Evolutionary conservation across 1,140 invertebrate genomes (phyloP).

Genomic region (Colletes gigas): DNA sequence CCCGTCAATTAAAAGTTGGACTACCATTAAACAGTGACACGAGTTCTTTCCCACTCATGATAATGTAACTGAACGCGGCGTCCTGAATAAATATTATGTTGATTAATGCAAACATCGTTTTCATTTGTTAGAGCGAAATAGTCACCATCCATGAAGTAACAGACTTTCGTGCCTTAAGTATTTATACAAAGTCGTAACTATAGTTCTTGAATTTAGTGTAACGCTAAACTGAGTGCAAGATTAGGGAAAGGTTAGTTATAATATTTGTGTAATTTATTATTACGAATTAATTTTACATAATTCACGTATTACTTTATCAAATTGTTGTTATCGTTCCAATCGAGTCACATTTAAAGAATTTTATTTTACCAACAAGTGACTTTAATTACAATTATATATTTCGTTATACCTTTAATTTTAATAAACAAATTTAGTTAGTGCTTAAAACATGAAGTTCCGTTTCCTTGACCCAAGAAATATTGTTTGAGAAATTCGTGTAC

Average conservation of each 20-base stretch:
- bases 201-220: neutral
- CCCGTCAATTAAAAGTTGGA: slow-evolving; percentile 36
- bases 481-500: too few species aligned
- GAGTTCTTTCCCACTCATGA: slow-evolving; percentile 2
- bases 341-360: neutral
- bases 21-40: slow-evolving; percentile 5
- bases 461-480: neutral
- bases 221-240: neutral
- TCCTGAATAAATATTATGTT: slow-evolving; percentile 33
- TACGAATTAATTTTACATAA: too few species aligned
- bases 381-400: too few species aligned
- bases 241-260: neutral
- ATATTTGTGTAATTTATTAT: neutral
- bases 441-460: too few species aligned
- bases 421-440: too few species aligned
- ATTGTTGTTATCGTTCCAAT: too few species aligned
- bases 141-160: neutral
- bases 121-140: neutral
- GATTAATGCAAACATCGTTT: slow-evolving; percentile 31
- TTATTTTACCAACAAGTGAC: neutral
- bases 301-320: too few species aligned
- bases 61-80: neutral
- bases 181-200: neutral
- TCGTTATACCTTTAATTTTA: too few species aligned
- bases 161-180: neutral